Evolutionary conservation across 2,888 invertebrate genomes (phyloP).

Genomic region (Vanessa cardui): DNA sequence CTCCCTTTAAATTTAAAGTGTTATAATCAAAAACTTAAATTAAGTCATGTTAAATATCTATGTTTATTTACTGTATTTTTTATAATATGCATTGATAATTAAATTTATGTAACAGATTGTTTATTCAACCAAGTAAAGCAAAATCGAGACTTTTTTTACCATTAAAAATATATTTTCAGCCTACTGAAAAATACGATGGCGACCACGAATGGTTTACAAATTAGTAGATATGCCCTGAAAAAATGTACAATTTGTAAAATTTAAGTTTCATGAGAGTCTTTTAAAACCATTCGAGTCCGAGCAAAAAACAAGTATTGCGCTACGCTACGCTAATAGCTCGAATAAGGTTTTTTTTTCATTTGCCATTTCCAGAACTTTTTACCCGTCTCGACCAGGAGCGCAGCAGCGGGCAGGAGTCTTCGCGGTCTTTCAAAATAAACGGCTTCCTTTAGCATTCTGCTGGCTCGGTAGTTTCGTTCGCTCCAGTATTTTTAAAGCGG

Average conservation of each 20-base stretch:
- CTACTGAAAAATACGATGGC: not conserved
- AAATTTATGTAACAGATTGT: too few species aligned
- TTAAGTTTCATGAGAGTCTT: conserved; percentile 46
- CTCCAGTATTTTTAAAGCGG: conserved; percentile 81
- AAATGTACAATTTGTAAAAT: conserved; percentile 44
- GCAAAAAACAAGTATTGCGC: conserved; percentile 56
- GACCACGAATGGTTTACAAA: conserved; percentile 1
- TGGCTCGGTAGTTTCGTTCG: conserved; percentile 68
- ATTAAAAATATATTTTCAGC: not conserved
- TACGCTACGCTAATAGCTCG: conserved; percentile 57
- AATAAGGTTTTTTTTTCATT: conserved; percentile 54
- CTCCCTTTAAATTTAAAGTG: too few species aligned
- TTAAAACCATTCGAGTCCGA: conserved; percentile 48
- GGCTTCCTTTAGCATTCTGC: conserved; percentile 72
- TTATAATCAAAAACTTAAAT: too few species aligned
- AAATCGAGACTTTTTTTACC: not conserved
- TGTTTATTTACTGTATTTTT: too few species aligned
- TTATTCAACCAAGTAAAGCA: too few species aligned
- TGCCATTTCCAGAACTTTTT: conserved; percentile 60
- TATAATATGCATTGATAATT: too few species aligned
- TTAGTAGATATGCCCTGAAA: conserved; percentile 24
- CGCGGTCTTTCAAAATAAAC: conserved; percentile 74
- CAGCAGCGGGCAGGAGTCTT: conserved; percentile 51
- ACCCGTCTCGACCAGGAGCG: conserved; percentile 57
- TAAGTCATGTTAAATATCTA: too few species aligned